phyloP scores from a whole-genome alignment of 2,113 vertebrate genomes.

The Oenanthe oenanthe region DNA sequence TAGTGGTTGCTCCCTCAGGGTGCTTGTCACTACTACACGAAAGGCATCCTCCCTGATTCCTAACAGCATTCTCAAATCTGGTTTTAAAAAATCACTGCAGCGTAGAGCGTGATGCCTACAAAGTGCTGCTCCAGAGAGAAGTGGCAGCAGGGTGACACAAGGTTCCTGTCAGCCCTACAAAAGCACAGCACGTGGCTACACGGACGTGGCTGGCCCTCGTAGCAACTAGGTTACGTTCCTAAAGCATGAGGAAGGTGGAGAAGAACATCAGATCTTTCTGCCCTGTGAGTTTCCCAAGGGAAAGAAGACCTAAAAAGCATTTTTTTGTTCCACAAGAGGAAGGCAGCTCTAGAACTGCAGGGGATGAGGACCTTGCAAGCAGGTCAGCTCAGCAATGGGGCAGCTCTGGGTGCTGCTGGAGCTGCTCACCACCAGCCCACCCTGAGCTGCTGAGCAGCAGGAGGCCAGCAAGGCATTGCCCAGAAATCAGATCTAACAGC shows the following conservation, averaged over 20 bases:
- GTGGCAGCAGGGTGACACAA: neutral
- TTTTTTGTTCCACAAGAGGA: neutral
- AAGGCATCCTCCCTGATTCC: neutral
- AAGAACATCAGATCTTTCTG: neutral
- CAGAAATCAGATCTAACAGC: neutral
- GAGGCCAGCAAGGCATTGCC: neutral
- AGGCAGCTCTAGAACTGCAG: neutral
- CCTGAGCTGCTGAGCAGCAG: neutral
- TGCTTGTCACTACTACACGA: neutral
- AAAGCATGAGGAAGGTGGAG: fast-evolving
- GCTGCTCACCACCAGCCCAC: neutral
- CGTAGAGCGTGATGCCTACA: neutral
- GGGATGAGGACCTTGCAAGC: neutral
- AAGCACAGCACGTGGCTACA: fast-evolving
- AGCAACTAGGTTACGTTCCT: fast-evolving
- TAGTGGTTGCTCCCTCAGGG: neutral
- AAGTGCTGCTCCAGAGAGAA: neutral
- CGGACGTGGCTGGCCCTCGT: fast-evolving
- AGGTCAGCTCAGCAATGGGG: neutral
- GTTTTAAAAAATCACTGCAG: neutral
- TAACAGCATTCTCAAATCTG: neutral
- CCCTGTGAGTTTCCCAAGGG: neutral
- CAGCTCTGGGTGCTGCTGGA: neutral
- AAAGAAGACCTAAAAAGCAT: neutral
- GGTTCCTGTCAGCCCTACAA: neutral